Evolutionary conservation across 1,140 invertebrate genomes (phyloP), one percentile per base, ranked within the genome.

Genomic region (Drosophila pachea): DNA sequence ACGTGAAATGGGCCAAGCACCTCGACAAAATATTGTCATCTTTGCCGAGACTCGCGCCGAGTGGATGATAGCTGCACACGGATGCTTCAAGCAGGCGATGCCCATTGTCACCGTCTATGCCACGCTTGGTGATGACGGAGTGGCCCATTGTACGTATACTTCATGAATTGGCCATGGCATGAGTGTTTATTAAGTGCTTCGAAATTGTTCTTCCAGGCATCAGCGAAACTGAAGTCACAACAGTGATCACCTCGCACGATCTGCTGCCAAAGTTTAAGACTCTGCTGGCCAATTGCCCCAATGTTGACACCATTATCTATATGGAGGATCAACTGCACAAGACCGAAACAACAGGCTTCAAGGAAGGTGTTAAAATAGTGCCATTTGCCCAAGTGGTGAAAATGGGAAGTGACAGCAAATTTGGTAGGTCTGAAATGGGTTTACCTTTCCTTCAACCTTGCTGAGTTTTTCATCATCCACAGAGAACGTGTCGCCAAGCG

Each of bases 1-100:
- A 29, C 90, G 93, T 4, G 93, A 93, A 77, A 77, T 93, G 11
- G 93, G 93, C 8, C 92, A 94, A 63, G 90, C 91, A 54, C 92
- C 93, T 1, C 91, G 91, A 7, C 90, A 93, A 52, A 97, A 96
- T 76, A 91, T 99, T 64, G 95, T 97, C 12, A 95, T 99, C 75
- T 99, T 99, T 90, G 96, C 98, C 0, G 98, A 99, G 91, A 99
- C 98, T 0, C 91, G 98, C 70, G 95, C 95, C 22, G 98, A 99
- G 91, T 99, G 98, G 98, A 95, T 99, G 93, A 93, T 99, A 38
- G 94, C 97, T 0, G 95, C 97, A 5, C 95, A 98, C 84, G 96
- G 96, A 47, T 95, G 96, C 89, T 98, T 99, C 90, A 97, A 96
- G 86, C 95, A 96, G 89, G 97, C 95, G 89, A 94, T 97, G 88